phyloP scores from a whole-genome alignment of 2,888 invertebrate species.

The Meliscaeva auricollis region DNA sequence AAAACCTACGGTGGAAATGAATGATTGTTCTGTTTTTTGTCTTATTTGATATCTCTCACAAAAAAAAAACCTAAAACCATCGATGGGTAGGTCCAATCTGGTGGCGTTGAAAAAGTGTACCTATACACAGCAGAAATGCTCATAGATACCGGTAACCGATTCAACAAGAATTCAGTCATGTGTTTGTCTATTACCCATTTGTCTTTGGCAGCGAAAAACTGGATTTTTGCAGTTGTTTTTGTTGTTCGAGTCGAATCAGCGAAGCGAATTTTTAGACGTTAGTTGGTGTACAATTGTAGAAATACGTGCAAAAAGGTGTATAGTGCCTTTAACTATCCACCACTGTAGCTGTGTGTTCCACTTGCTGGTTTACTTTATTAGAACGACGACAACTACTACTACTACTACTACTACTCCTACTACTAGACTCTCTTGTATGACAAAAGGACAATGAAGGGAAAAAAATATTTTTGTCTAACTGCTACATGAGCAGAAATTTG shows the following conservation, averaged over 20 bases:
- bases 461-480: conserved; percentile 30
- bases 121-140: conserved; percentile 5
- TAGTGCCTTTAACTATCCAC: neutral
- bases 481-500: conserved; percentile 56
- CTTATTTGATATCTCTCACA: neutral
- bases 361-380: conserved; percentile 57
- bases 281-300: conserved; percentile 49
- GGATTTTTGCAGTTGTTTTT: neutral
- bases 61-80: conserved; percentile 31
- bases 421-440: neutral
- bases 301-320: neutral
- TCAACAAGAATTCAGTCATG: conserved; percentile 64
- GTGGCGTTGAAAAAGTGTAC: neutral
- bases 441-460: neutral
- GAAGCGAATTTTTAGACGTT: conserved; percentile 40
- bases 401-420: neutral
- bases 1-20: conserved; percentile 16
- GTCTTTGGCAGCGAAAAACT: conserved; percentile 34
- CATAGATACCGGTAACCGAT: conserved; percentile 39
- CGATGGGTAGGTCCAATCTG: conserved; percentile 12
- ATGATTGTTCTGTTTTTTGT: conserved; percentile 23
- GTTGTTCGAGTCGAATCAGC: conserved; percentile 44
- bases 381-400: conserved; percentile 8
- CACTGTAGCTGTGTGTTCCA: conserved; percentile 5
- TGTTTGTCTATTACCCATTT: conserved; percentile 71